phyloP scores from a whole-genome alignment of 1,140 invertebrate species.

The Euborellia annulipes region DNA sequence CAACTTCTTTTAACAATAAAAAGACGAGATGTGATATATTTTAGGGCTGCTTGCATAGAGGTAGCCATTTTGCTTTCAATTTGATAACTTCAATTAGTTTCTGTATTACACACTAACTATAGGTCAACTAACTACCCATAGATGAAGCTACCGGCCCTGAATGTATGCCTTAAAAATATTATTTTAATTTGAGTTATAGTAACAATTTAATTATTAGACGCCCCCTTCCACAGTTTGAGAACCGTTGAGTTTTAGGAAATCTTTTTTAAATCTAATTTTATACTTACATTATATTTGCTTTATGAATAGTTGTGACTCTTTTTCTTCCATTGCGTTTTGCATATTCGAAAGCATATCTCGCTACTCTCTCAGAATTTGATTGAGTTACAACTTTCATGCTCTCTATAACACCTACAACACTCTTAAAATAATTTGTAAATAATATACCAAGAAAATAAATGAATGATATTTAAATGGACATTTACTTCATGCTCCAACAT shows the following conservation, averaged over 20 bases:
- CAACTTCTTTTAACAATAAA: no score
- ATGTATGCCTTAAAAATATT: no score
- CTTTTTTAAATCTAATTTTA: slow-evolving; percentile 4
- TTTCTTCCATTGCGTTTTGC: slow-evolving; percentile 75
- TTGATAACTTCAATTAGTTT: no score
- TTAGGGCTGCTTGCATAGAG: no score
- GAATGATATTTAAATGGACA: background rate
- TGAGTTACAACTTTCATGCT: slow-evolving; percentile 93
- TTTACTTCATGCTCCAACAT: slow-evolving; percentile 88
- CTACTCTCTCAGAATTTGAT: slow-evolving; percentile 82
- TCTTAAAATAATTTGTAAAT: slow-evolving; percentile 34
- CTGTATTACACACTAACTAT: no score
- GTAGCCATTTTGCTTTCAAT: no score
- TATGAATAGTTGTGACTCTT: slow-evolving; percentile 93
- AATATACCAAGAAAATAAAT: slow-evolving; percentile 3
- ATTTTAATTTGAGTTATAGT: slow-evolving; percentile 2
- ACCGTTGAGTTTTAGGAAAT: no score
- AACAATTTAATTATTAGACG: no score
- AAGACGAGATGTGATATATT: no score
- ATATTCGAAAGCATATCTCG: slow-evolving; percentile 91
- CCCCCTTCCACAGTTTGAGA: background rate
- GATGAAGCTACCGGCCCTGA: no score
- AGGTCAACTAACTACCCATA: no score
- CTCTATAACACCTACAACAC: slow-evolving; percentile 85
- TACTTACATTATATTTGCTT: slow-evolving; percentile 91